Conservation (phyloP, 2,888 invertebrate genomes). For the Lasioglossum villosulum region DNA sequence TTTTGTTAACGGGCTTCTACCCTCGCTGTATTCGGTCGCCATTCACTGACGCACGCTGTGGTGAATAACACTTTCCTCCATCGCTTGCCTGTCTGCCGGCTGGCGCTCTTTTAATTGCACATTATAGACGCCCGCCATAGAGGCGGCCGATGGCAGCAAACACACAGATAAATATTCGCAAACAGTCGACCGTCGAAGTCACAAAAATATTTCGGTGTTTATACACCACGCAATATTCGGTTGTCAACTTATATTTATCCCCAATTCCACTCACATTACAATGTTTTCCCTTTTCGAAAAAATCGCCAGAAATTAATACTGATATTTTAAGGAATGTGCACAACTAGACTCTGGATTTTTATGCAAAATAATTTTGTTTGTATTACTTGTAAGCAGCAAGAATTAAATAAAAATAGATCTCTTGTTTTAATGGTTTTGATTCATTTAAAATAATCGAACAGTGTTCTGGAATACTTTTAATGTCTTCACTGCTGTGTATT, state of each 20-base stretch:
- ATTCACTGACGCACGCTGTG: conserved; percentile 57
- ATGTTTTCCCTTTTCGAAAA: neutral
- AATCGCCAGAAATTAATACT: neutral
- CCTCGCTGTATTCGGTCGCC: conserved; percentile 52
- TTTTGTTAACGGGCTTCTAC: conserved; percentile 78
- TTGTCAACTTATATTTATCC: conserved; percentile 10
- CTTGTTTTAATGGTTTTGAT: neutral
- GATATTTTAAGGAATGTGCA: neutral
- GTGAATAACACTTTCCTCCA: conserved; percentile 58
- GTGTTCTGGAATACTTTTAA: neutral
- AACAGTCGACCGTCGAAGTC: conserved; percentile 69
- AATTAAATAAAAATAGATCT: neutral
- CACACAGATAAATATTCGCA: conserved; percentile 80
- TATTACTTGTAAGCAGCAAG: neutral
- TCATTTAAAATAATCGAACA: neutral
- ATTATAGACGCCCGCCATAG: conserved; percentile 77
- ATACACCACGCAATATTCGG: neutral
- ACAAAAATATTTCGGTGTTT: conserved; percentile 48
- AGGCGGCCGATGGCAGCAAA: conserved; percentile 60
- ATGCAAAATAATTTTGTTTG: neutral
- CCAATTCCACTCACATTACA: neutral
- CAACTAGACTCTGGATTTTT: neutral
- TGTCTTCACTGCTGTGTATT: neutral
- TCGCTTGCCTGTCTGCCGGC: conserved; percentile 53
- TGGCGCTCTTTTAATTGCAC: conserved; percentile 80